These are phyloP conservation scores for Ectemnius cavifrons DNA, from an alignment of 2,888 invertebrate species.

Conservation along the genomic window DNA sequence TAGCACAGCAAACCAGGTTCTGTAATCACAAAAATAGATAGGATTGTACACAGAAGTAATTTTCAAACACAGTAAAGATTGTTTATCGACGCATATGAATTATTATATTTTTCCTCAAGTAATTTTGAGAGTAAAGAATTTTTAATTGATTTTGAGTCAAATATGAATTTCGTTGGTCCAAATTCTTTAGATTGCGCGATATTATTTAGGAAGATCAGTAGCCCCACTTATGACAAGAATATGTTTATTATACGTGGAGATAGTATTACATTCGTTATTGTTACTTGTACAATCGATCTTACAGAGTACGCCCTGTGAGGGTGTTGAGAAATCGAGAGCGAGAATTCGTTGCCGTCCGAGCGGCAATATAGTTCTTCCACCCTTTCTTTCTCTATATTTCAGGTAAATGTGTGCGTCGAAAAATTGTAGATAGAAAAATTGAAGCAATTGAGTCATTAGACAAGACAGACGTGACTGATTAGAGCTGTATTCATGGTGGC, in stretches of 20 bases:
- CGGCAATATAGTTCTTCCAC: too few species aligned
- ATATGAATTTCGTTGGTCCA: conserved; percentile 11
- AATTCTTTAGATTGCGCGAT: too few species aligned
- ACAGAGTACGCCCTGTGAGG: conserved; percentile 42
- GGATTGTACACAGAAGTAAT: conserved; percentile 13
- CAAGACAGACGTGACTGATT: too few species aligned
- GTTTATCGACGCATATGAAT: too few species aligned
- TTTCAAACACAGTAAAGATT: background rate
- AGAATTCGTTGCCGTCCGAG: conserved; percentile 15
- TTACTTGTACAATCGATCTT: conserved; percentile 59
- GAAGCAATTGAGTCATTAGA: too few species aligned
- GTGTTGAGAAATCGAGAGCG: conserved; percentile 32
- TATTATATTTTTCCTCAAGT: too few species aligned
- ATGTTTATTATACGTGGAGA: conserved; percentile 71
- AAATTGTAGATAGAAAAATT: background rate
- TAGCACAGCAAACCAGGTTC: conserved; percentile 94
- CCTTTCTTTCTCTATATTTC: too few species aligned
- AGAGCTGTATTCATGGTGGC: too few species aligned
- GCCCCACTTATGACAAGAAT: conserved; percentile 63
- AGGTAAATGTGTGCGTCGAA: conserved; percentile 3
- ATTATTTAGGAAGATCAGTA: too few species aligned
- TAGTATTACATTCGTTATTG: conserved; percentile 66
- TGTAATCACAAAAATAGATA: conserved; percentile 77
- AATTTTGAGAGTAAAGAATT: too few species aligned
- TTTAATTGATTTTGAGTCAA: too few species aligned